Base-by-base conservation (phyloP, 2,797 vertebrate species). In the Pipistrellus kuhlii region DNA sequence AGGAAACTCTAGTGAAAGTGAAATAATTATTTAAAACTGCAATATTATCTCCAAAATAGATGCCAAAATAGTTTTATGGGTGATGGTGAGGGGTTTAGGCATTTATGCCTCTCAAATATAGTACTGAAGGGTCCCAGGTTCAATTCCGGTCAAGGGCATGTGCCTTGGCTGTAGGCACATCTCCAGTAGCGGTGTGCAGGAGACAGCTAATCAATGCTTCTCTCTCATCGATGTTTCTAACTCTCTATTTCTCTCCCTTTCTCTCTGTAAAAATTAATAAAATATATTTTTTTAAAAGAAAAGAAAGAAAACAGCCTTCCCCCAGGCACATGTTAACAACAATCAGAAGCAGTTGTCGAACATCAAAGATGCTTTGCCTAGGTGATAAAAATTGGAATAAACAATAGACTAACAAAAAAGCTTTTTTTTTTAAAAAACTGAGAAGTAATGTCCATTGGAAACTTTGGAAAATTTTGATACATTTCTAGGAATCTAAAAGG, bases 21-120 rank as follows among this genome's bases (percentile, higher is more conserved):
- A 88, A 82, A 72, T 2, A 62, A 6, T 66, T 23, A 88, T 68
- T 87, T 44, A 35, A 90, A 93, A 78, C 23, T 44, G 4, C 5
- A 72, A 30, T 73, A 46, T 84, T 48, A 59, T 85, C 27, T 82
- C n/a, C 27, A 93, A 69, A 94, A 75, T 81, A 41, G 9, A n/a
- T n/a, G 20, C 12, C 32, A 81, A 73, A 57, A 75, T 41, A 53
- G 23, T 59, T 53, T 77, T 35, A 38, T 25, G 3, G 23, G 11
- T 9, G 5, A 32, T 21, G 3, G 10, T 1, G 35, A 4, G 5
- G 1, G 1, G 8, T n/a, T 64, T 38, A 41, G 14, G 25, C 14
- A 46, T 95, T 85, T 46, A 41, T 89, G 35, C 18, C 18, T 78
- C 23, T 66, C n/a, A 21, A 68, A 72, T 51, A 32, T 38, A 75